Conservation (phyloP, 2,113 vertebrate genomes). For the Eptesicus fuscus region DNA sequence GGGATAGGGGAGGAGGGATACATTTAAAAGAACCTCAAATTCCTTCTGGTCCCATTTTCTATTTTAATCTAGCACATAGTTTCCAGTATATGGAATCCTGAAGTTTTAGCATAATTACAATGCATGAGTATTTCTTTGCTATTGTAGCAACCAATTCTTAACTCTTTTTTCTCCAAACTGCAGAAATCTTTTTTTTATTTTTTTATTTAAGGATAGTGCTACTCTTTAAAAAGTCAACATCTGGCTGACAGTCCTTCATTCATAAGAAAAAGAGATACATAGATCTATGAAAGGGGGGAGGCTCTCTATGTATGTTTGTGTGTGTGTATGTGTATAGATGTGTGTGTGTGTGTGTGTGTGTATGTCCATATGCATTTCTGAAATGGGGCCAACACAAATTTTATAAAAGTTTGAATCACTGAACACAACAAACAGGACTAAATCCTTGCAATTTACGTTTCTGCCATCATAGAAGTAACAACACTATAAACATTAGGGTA, state of each 20-base stretch:
- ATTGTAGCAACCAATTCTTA: neutral
- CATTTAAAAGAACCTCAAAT: neutral
- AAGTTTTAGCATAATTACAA: neutral
- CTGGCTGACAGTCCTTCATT: neutral
- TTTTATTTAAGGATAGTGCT: neutral
- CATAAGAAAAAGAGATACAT: neutral
- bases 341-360: neutral
- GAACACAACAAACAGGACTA: neutral
- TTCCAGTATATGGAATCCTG: neutral
- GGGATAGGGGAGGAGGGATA: neutral
- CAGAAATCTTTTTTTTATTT: neutral
- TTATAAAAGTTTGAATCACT: neutral
- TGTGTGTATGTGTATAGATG: neutral
- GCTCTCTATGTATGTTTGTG: too few species aligned
- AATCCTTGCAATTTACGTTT: constrained; percentile 21
- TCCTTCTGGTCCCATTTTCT: constrained; percentile 3
- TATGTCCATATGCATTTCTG: neutral
- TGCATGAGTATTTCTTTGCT: neutral
- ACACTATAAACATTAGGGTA: neutral
- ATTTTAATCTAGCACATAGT: neutral
- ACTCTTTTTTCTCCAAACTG: neutral
- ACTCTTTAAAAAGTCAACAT: constrained; percentile 23
- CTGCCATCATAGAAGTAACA: neutral
- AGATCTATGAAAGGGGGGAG: neutral
- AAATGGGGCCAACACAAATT: neutral